These are phyloP conservation scores for Mastacembelus armatus DNA, from an alignment of 2,797 vertebrate genomes.

Conservation along the genomic window DNA sequence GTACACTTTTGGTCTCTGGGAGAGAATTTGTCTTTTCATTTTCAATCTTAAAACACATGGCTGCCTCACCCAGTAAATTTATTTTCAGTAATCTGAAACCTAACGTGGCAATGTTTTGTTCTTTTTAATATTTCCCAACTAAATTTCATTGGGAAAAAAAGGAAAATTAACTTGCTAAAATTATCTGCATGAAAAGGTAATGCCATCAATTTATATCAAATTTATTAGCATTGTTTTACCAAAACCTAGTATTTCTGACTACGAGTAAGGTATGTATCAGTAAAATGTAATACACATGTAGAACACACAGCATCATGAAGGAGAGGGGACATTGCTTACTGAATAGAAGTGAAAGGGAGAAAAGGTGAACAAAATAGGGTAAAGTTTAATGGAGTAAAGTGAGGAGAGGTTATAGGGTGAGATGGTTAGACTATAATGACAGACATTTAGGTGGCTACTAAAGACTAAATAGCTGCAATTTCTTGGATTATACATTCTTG, in stretches of 20 bases:
- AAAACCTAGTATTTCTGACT: not conserved
- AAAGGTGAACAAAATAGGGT: not conserved
- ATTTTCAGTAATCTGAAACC: not conserved
- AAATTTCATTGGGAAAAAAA: too few relatives aligned
- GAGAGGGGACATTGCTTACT: not conserved
- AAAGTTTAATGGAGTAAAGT: not conserved
- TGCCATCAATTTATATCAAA: too few relatives aligned
- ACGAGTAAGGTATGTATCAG: not conserved
- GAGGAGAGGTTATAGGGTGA: constrained; percentile 1
- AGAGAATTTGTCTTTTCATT: constrained; percentile 3
- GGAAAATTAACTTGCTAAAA: too few relatives aligned
- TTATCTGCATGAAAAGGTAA: too few relatives aligned
- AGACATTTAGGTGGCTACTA: not conserved
- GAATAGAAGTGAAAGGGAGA: not conserved
- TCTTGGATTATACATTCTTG: constrained; percentile 8
- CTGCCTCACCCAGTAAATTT: not conserved
- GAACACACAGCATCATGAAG: not conserved
- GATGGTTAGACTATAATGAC: not conserved
- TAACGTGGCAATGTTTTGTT: not conserved
- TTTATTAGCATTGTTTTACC: not conserved
- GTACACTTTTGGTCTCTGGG: constrained; percentile 10
- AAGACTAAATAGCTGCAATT: not conserved
- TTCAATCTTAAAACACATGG: not conserved
- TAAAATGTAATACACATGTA: not conserved
- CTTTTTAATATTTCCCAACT: not conserved